Evolutionary conservation across 2,797 vertebrate genomes (phyloP).

Genomic region (Melanotaenia trifasciata): DNA sequence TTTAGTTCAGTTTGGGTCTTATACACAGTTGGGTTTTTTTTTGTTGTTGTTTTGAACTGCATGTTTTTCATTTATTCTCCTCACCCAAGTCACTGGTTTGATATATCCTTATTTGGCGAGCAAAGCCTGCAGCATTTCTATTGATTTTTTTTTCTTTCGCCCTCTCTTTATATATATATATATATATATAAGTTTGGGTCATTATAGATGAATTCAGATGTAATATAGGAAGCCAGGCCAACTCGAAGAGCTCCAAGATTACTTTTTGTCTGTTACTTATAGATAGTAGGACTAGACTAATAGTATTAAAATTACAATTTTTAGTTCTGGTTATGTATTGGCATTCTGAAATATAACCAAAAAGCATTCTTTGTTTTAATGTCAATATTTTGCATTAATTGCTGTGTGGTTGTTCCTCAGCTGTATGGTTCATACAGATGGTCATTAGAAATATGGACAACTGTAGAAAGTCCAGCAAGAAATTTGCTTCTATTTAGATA

Average conservation of each 20-base stretch:
- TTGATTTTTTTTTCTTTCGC: conserved; percentile 31
- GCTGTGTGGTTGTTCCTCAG: conserved; percentile 2
- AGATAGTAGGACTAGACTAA: neutral
- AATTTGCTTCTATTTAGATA: conserved; percentile 3
- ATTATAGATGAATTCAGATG: conserved; percentile 35
- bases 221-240: conserved; percentile 13
- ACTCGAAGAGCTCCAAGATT: conserved; percentile 4
- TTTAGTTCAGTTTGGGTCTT: conserved; percentile 24
- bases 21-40: conserved; percentile 21
- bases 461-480: neutral
- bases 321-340: neutral
- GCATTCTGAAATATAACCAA: conserved; percentile 3
- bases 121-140: conserved; percentile 26
- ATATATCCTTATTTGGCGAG: conserved; percentile 35
- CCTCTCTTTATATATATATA: conserved; percentile 16
- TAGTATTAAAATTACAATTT: neutral
- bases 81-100: conserved; percentile 40
- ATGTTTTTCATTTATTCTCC: conserved; percentile 28
- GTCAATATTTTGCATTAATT: neutral
- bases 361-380: neutral
- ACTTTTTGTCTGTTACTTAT: conserved; percentile 4
- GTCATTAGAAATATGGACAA: neutral
- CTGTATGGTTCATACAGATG: neutral
- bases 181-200: conserved; percentile 2
- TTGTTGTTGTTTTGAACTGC: conserved; percentile 27